phyloP scores from a whole-genome alignment of 2,888 invertebrate genomes.

The Bunonema sp. region DNA sequence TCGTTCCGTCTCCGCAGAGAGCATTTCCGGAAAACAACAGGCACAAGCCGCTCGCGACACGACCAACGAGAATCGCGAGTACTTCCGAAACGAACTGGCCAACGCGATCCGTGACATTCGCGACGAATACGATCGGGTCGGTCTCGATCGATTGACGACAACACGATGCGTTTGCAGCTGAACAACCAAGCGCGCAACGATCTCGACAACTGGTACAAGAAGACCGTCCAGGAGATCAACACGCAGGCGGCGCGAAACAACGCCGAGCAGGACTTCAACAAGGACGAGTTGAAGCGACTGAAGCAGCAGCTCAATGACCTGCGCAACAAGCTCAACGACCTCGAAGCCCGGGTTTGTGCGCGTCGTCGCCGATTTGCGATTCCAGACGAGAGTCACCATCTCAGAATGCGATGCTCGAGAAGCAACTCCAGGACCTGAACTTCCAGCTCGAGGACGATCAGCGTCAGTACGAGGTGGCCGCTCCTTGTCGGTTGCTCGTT shows the following conservation, averaged over 20 bases:
- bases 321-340: constrained; percentile 45
- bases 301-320: constrained; percentile 45
- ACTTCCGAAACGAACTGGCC: constrained; percentile 51
- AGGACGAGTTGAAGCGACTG: constrained; percentile 47
- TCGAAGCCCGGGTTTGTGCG: constrained; percentile 48
- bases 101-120: constrained; percentile 50
- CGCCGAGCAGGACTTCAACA: constrained; percentile 48
- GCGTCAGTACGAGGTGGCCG: constrained; percentile 36
- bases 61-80: constrained; percentile 50
- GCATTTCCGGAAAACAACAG: too few species aligned
- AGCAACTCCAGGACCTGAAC: constrained; percentile 47
- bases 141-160: neutral
- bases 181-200: constrained; percentile 47
- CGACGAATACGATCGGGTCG: constrained; percentile 48
- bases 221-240: constrained; percentile 51
- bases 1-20: too few species aligned
- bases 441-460: constrained; percentile 48
- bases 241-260: constrained; percentile 47
- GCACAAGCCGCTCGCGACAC: constrained; percentile 50
- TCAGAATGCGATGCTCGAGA: constrained; percentile 49
- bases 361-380: too few species aligned
- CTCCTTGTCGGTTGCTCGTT: neutral
- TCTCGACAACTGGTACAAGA: constrained; percentile 49
- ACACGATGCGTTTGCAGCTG: constrained; percentile 9
- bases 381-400: too few species aligned